Evolutionary conservation across 2,888 invertebrate genomes (phyloP).

Genomic region (Drosophila conformis): DNA sequence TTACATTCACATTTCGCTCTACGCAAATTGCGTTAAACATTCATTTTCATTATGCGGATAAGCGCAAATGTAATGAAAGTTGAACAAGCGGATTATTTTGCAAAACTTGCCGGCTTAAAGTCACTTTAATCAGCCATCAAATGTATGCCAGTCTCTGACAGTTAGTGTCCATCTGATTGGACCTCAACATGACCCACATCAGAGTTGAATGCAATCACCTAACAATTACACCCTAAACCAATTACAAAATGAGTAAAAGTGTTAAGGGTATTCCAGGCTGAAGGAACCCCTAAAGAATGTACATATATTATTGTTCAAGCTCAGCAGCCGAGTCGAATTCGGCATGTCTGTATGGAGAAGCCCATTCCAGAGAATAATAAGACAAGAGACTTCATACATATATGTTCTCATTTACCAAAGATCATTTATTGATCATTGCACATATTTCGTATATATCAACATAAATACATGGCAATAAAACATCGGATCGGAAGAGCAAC

Average conservation of each 20-base stretch:
- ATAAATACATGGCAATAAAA: background rate
- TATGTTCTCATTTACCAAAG: too few relatives aligned
- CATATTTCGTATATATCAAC: too few relatives aligned
- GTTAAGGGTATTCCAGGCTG: background rate
- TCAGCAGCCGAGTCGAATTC: background rate
- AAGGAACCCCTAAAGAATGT: background rate
- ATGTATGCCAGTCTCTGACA: conserved; percentile 43
- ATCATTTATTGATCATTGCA: too few relatives aligned
- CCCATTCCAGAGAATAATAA: background rate
- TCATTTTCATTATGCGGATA: conserved; percentile 81
- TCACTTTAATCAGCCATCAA: conserved; percentile 71
- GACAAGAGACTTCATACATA: too few relatives aligned
- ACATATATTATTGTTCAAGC: background rate
- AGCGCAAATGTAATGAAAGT: conserved; percentile 79
- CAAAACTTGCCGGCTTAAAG: conserved; percentile 63
- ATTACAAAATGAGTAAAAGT: background rate
- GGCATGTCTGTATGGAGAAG: background rate
- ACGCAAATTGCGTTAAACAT: conserved; percentile 71
- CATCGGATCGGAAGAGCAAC: too few relatives aligned
- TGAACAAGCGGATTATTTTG: conserved; percentile 75
- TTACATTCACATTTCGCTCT: conserved; percentile 26
- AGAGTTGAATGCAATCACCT: conserved; percentile 13
- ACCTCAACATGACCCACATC: conserved; percentile 25
- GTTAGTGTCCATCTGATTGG: conserved; percentile 52
- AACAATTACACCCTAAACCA: conserved; percentile 2